Conservation (phyloP, 64 coral and sea anemone species). For the Montipora foliosa region DNA sequence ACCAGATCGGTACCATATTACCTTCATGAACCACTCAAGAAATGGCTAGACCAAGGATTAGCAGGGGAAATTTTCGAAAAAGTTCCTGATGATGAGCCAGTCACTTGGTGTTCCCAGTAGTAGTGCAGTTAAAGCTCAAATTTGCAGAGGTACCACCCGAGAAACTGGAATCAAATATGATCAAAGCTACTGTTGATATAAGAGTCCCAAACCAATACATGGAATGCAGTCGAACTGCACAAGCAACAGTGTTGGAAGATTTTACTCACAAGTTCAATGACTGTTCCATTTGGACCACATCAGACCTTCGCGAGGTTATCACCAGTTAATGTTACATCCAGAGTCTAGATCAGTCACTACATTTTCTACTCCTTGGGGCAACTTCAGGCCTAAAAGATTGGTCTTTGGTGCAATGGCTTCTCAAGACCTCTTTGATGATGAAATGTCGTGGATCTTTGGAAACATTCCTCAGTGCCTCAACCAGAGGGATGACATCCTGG, state of each 20-base stretch:
- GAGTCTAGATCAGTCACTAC: slow-evolving; percentile 31
- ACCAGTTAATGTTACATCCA: slow-evolving; percentile 56
- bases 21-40: slow-evolving; percentile 54
- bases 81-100: slow-evolving; percentile 44
- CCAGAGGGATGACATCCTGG: slow-evolving; percentile 55
- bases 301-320: slow-evolving; percentile 52
- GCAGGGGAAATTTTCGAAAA: slow-evolving; percentile 61
- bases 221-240: background rate
- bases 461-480: slow-evolving; percentile 53
- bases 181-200: slow-evolving; percentile 64
- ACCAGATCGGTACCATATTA: slow-evolving; percentile 45
- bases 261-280: slow-evolving; percentile 47
- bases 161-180: slow-evolving; percentile 57
- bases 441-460: slow-evolving; percentile 22
- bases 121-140: slow-evolving; percentile 64
- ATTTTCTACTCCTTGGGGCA: slow-evolving; percentile 50
- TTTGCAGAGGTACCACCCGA: slow-evolving; percentile 17
- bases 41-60: slow-evolving; percentile 52
- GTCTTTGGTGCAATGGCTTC: slow-evolving; percentile 35
- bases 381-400: slow-evolving; percentile 40
- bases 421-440: slow-evolving; percentile 51
- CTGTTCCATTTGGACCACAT: slow-evolving; percentile 34
- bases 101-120: slow-evolving; percentile 75
- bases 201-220: slow-evolving; percentile 30
- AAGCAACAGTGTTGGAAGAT: slow-evolving; percentile 52